phyloP scores from a whole-genome alignment of 1,140 invertebrate genomes.

The Lepeophtheirus salmonis region DNA sequence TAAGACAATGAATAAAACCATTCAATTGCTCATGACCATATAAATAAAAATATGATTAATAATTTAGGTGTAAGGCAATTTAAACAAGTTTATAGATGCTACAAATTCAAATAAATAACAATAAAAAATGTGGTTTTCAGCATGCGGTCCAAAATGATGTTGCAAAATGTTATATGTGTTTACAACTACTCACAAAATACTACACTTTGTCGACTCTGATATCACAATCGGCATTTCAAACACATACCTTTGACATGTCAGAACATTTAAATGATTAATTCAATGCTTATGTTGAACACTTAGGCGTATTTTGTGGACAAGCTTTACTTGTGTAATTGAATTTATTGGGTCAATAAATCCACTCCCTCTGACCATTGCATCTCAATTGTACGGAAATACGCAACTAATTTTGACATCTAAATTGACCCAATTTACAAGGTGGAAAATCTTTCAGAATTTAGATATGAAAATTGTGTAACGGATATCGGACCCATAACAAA shows the following conservation, averaged over 20 bases:
- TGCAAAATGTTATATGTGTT: too few species aligned
- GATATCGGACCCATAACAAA: not conserved
- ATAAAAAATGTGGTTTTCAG: too few species aligned
- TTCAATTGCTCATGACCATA: too few species aligned
- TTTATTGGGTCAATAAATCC: slow-evolving; percentile 46
- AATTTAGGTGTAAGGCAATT: too few species aligned
- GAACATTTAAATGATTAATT: slow-evolving; percentile 63
- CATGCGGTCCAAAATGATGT: too few species aligned
- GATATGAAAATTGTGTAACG: not conserved
- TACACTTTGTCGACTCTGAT: slow-evolving; percentile 69
- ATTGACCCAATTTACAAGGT: slow-evolving; percentile 70
- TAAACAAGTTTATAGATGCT: too few species aligned
- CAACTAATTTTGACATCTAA: slow-evolving; percentile 73
- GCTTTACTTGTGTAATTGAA: slow-evolving; percentile 66
- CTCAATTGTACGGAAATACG: slow-evolving; percentile 55
- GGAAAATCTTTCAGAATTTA: slow-evolving; percentile 49
- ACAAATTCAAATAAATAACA: too few species aligned
- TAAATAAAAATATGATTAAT: too few species aligned
- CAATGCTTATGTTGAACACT: slow-evolving; percentile 53
- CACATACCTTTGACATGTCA: slow-evolving; percentile 62
- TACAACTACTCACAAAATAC: slow-evolving; percentile 54
- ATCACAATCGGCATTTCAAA: slow-evolving; percentile 67
- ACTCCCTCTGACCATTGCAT: slow-evolving; percentile 32
- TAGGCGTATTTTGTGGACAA: slow-evolving; percentile 76
- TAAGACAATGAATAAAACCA: too few species aligned